Evolutionary conservation across 2,797 vertebrate species (phyloP).

Genomic region (Bovichtus diacanthus): DNA sequence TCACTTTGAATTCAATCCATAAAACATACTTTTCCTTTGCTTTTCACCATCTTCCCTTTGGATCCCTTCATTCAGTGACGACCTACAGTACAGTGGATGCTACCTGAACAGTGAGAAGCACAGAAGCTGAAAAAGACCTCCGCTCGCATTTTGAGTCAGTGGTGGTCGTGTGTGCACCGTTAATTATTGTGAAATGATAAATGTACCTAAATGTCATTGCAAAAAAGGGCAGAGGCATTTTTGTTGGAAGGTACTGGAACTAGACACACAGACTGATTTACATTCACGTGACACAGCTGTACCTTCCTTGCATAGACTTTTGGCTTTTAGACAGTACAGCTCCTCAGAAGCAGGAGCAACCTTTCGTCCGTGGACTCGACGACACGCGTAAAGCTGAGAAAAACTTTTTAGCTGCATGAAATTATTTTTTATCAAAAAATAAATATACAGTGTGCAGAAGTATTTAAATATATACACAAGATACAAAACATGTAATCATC

Average conservation of each 20-base stretch:
- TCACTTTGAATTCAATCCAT: slow-evolving; percentile 9
- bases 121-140: background rate
- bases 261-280: slow-evolving; percentile 5
- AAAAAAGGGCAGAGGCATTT: background rate
- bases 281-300: slow-evolving; percentile 52
- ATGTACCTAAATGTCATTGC: slow-evolving; percentile 50
- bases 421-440: slow-evolving; percentile 74
- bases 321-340: slow-evolving; percentile 21
- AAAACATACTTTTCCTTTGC: slow-evolving; percentile 6
- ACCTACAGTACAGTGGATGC: slow-evolving; percentile 67
- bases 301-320: slow-evolving; percentile 54
- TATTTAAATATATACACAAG: slow-evolving; percentile 89
- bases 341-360: slow-evolving; percentile 43
- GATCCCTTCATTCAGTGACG: slow-evolving; percentile 57
- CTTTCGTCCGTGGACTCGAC: slow-evolving; percentile 9
- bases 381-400: slow-evolving; percentile 36
- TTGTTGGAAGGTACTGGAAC: slow-evolving; percentile 11
- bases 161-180: background rate
- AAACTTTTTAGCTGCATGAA: slow-evolving; percentile 71
- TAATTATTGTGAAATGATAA: slow-evolving; percentile 2
- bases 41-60: slow-evolving; percentile 53
- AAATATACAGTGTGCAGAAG: slow-evolving; percentile 81
- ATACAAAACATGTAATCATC: slow-evolving; percentile 79
- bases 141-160: background rate
- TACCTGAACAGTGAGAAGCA: slow-evolving; percentile 49